Base-by-base conservation (phyloP, 2,797 vertebrate species). In the Clarias platycephalus region DNA sequence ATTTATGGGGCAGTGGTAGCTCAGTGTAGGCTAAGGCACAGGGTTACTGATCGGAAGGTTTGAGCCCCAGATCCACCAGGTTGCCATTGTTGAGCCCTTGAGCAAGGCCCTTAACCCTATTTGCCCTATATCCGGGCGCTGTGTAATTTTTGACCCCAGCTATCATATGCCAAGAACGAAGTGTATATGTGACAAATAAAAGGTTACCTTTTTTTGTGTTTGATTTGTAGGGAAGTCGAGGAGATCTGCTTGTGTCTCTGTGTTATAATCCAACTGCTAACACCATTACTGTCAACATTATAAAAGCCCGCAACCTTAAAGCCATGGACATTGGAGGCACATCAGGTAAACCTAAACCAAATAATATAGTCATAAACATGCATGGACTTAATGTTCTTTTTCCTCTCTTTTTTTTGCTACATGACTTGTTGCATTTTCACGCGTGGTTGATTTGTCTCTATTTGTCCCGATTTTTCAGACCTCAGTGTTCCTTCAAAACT, bases 281-380 rank as follows among this genome's bases (percentile, higher is more conserved):
- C 94, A 98, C 95, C 94, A 99, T 99, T 90, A 97, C 97, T 92
- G 97, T 99, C 92, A 99, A 96, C 92, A 98, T 99, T 93, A 99
- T 99, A 93, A 99, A 99, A 95, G 98, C 97, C 13, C 95, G 98
- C 82, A 98, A 99, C 93, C 96, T 99, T 92, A 99, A 99, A 98
- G 98, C 98, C 96, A 99, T 99, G 98, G 98, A 99, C 93, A 99
- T 99, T n/a, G 98, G 98, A 91, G 98, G 98, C 91, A 99, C 98
- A 24, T 99, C 98, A 95, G 98, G 98, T 99, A 94, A 26, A 55
- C 58, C 10, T 4, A 49, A 78, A 0, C 7, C 24, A 9, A 78
- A 0, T 44, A 67, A n/a, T 68, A n/a, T 49, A 44, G 20, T 37
- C 31, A 37, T 34, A 83, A 24, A 84, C 62, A 63, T 31, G 18